A percentile compares a stretch with the other conserved stretches of the same genome.
Evolutionary conservation across 2,797 vertebrate genomes (phyloP).

Genomic region (Selene dorsalis): DNA sequence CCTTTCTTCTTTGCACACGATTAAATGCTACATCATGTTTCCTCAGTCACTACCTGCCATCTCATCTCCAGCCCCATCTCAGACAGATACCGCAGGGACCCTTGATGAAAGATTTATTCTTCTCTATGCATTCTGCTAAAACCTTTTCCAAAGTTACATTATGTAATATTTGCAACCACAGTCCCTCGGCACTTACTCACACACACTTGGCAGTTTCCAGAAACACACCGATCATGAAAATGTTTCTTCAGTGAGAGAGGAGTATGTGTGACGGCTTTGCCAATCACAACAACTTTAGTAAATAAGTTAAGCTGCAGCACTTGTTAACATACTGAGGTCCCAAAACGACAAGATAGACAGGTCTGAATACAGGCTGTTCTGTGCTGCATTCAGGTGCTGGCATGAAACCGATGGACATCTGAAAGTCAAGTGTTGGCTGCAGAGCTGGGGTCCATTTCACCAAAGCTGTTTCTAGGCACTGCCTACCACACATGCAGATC

Average conservation of each 20-base stretch:
- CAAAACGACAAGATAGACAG: no score
- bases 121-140: background rate
- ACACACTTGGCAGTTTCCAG: background rate
- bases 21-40: conserved; percentile 16
- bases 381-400: conserved; percentile 22
- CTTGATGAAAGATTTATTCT: conserved; percentile 32
- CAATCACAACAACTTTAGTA: background rate
- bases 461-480: background rate
- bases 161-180: conserved; percentile 2
- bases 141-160: background rate
- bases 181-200: background rate
- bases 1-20: conserved; percentile 6
- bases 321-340: background rate
- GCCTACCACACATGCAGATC: background rate
- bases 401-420: conserved; percentile 2
- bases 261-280: background rate
- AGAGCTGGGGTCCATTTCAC: background rate
- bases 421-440: background rate
- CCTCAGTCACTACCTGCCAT: background rate
- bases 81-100: background rate
- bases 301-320: conserved; percentile 2
- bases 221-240: background rate
- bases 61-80: background rate
- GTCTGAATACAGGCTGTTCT: background rate
- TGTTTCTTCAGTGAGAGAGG: conserved; percentile 4